Conservation (phyloP, 2,797 vertebrate species). For the Danio albolineatus region DNA sequence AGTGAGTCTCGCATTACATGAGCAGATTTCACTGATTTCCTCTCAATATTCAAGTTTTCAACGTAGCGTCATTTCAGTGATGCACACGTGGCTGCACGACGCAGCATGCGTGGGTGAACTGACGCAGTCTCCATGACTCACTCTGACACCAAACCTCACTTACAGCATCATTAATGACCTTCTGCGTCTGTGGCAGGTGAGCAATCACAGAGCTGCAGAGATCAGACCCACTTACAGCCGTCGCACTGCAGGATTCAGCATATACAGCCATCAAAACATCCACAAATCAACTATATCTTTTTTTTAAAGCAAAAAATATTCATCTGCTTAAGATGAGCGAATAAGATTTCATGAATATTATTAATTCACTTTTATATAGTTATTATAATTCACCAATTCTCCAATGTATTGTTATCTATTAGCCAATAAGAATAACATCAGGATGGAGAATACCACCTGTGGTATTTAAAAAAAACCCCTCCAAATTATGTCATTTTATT, state of each 20-base stretch:
- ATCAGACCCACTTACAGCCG: constrained; percentile 6
- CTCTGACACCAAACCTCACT: constrained; percentile 62
- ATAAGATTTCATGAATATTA: no score
- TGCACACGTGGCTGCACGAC: constrained; percentile 35
- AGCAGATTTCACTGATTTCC: constrained; percentile 32
- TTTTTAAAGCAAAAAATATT: background rate
- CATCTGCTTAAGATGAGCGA: background rate
- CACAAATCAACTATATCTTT: background rate
- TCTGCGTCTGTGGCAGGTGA: constrained; percentile 55
- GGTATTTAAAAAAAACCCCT: no score
- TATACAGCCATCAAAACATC: background rate
- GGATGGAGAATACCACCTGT: background rate
- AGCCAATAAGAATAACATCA: background rate
- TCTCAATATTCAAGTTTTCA: constrained; percentile 51
- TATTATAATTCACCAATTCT: no score
- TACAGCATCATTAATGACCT: constrained; percentile 59
- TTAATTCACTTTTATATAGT: no score
- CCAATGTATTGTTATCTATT: background rate
- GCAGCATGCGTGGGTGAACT: constrained; percentile 66
- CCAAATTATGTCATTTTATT: background rate
- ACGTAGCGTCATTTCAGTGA: constrained; percentile 25
- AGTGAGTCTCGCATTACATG: constrained; percentile 41
- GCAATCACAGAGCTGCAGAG: constrained; percentile 29
- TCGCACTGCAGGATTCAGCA: constrained; percentile 7
- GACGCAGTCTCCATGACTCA: constrained; percentile 77